A percentile compares a stretch with the other conserved stretches of the same genome.
Evolutionary conservation across 2,113 vertebrate species (phyloP).

Genomic region (Microcebus lehilahytsara): DNA sequence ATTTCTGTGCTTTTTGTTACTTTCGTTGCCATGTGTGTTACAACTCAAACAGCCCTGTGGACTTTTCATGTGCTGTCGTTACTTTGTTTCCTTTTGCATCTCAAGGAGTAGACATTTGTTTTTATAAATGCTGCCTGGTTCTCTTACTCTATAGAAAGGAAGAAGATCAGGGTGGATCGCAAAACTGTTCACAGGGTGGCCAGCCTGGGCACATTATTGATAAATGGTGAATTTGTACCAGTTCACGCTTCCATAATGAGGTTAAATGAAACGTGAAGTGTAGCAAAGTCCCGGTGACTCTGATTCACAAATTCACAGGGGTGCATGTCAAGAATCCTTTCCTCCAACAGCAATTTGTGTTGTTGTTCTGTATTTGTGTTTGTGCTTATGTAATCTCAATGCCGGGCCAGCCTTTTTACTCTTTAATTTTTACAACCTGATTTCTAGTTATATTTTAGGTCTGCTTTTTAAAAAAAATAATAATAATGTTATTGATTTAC

Average conservation of each 20-base stretch:
- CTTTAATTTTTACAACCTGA: background rate
- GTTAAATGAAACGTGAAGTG: constrained; percentile 88
- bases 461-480: background rate
- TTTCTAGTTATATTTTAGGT: constrained; percentile 36
- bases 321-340: background rate
- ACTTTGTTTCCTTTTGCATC: constrained; percentile 55
- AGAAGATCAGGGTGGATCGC: constrained; percentile 59
- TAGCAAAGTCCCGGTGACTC: constrained; percentile 76
- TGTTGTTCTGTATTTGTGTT: background rate
- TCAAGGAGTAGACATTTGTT: constrained; percentile 79
- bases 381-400: constrained; percentile 48
- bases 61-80: constrained; percentile 52
- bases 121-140: constrained; percentile 79
- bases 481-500: background rate
- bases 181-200: constrained; percentile 65
- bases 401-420: background rate
- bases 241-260: constrained; percentile 88
- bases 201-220: constrained; percentile 80
- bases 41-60: background rate
- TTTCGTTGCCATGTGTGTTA: background rate
- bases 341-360: background rate
- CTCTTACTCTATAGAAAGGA: constrained; percentile 71
- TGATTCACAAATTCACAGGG: constrained; percentile 69
- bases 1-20: background rate
- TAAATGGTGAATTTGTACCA: constrained; percentile 88